Percentiles rank a stretch among this genome's conserved stretches.
phyloP scores from a whole-genome alignment of 2,888 invertebrate species.

The Euphydryas editha region DNA sequence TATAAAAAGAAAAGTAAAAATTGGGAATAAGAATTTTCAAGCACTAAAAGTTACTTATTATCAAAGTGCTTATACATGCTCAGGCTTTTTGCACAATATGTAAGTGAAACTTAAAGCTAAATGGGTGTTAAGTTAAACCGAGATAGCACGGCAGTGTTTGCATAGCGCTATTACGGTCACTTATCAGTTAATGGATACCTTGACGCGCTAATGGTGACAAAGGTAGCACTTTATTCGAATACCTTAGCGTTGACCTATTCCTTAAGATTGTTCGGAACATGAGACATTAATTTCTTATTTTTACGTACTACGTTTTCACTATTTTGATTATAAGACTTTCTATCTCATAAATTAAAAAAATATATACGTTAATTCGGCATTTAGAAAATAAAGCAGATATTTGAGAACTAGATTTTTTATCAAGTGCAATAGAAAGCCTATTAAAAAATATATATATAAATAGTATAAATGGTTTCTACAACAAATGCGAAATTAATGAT shows the following conservation, averaged over 20 bases:
- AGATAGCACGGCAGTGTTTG: conserved; percentile 52
- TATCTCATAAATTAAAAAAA: too few relatives aligned
- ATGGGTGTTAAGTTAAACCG: conserved; percentile 20
- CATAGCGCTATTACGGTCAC: conserved; percentile 55
- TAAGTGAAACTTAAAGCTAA: conserved; percentile 22
- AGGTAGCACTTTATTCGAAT: conserved; percentile 38
- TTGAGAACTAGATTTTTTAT: too few relatives aligned
- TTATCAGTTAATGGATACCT: conserved; percentile 75
- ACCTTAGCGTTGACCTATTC: conserved; percentile 14
- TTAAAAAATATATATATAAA: too few relatives aligned
- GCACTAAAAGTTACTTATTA: background rate
- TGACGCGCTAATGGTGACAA: conserved; percentile 43
- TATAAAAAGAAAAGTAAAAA: background rate
- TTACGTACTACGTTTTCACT: too few relatives aligned
- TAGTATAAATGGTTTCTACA: too few relatives aligned
- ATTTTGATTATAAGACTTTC: too few relatives aligned
- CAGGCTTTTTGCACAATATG: conserved; percentile 8
- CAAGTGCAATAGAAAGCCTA: too few relatives aligned
- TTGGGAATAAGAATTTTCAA: background rate
- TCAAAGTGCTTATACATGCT: background rate
- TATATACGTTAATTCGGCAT: too few relatives aligned
- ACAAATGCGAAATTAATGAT: too few relatives aligned
- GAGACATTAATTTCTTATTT: background rate
- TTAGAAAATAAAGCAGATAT: too few relatives aligned
- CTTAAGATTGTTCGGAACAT: conserved; percentile 1